These are phyloP conservation scores for Calameuta pallipes DNA, from an alignment of 2,888 invertebrate genomes.

Conservation along the genomic window DNA sequence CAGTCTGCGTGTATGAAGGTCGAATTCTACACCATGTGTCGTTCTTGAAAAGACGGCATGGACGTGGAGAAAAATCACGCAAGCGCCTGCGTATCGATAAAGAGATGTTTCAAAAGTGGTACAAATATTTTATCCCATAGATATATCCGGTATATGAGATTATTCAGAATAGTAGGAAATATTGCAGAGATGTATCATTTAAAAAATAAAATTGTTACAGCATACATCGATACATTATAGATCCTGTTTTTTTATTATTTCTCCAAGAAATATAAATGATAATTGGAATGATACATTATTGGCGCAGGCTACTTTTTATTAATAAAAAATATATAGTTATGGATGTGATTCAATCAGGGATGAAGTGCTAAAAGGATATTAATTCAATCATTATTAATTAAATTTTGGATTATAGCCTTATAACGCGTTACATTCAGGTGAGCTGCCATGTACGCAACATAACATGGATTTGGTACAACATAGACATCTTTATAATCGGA, in stretches of 20 bases:
- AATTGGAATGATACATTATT: not conserved
- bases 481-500: not conserved
- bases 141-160: not conserved
- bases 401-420: not conserved
- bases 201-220: not conserved
- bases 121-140: not conserved
- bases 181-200: not conserved
- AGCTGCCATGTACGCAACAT: not conserved
- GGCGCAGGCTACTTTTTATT: not conserved
- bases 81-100: not conserved
- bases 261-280: not conserved
- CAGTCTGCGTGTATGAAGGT: constrained; percentile 21
- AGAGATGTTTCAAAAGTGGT: not conserved
- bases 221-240: not conserved
- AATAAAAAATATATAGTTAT: not conserved
- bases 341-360: not conserved
- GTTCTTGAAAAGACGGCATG: not conserved
- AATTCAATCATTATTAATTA: not conserved
- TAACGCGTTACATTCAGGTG: not conserved
- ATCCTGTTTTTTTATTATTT: not conserved
- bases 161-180: not conserved
- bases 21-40: not conserved
- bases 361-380: not conserved
- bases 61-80: not conserved
- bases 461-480: not conserved